phyloP scores from a whole-genome alignment of 2,888 invertebrate species.

The Horisme vitalbata region DNA sequence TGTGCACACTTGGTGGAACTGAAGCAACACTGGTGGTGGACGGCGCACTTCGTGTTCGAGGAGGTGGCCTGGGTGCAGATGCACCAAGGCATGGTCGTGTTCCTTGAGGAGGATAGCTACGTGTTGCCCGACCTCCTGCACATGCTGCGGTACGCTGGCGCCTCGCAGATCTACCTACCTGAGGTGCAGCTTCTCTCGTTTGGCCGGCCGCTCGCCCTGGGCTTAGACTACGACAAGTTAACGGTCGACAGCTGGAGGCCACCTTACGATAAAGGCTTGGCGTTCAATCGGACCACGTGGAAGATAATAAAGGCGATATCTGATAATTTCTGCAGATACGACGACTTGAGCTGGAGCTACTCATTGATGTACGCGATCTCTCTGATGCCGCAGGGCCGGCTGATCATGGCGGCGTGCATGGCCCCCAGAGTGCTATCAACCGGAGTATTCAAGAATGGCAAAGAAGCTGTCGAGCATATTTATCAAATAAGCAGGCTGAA shows the following conservation, averaged over 20 bases:
- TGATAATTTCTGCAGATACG: constrained; percentile 45
- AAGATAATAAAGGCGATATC: constrained; percentile 36
- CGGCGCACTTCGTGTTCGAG: constrained; percentile 75
- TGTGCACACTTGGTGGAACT: constrained; percentile 86
- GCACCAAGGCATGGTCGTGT: constrained; percentile 87
- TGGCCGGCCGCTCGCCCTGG: constrained; percentile 80
- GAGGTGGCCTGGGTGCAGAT: constrained; percentile 70
- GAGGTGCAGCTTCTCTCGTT: constrained; percentile 87
- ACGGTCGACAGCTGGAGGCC: constrained; percentile 52
- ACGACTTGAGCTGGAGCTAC: constrained; percentile 56
- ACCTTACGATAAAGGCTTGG: constrained; percentile 46
- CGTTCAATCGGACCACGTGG: constrained; percentile 54
- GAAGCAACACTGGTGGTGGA: constrained; percentile 86
- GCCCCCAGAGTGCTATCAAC: constrained; percentile 47
- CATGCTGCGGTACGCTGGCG: constrained; percentile 87
- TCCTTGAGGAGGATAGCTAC: constrained; percentile 74
- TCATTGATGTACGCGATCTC: constrained; percentile 47
- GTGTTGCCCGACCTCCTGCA: constrained; percentile 76
- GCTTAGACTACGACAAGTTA: constrained; percentile 39
- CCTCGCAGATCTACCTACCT: constrained; percentile 89
- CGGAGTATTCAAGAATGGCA: constrained; percentile 29
- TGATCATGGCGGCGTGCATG: constrained; percentile 41
- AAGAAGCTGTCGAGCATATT: constrained; percentile 22
- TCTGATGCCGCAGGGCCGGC: constrained; percentile 32
- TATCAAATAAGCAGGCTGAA: constrained; percentile 9